phyloP scores from a whole-genome alignment of 92 coral and sea anemone genomes.

The Pocillopora meandrina region DNA sequence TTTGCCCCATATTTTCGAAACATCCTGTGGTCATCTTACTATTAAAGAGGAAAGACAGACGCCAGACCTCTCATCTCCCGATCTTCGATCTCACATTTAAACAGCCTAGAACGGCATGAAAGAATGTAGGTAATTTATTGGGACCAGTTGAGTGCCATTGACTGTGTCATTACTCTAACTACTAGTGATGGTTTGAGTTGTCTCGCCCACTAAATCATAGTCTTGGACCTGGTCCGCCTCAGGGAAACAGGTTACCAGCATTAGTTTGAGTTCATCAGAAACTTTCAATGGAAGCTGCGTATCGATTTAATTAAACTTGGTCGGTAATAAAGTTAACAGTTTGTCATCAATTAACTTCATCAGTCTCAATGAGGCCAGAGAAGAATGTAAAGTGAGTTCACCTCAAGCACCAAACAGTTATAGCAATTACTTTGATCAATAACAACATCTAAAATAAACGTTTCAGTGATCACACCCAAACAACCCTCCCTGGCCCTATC shows the following conservation, averaged over 20 bases:
- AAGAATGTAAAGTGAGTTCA: neutral
- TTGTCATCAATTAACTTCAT: no score
- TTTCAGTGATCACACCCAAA: constrained; percentile 1
- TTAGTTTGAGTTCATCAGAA: neutral
- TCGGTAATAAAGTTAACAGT: neutral
- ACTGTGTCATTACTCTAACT: no score
- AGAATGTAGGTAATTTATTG: no score
- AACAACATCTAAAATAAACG: neutral
- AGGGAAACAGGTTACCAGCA: neutral
- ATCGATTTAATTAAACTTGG: neutral
- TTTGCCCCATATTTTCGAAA: no score
- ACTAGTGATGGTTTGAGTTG: neutral
- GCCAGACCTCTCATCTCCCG: no score
- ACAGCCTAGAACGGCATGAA: no score
- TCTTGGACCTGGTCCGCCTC: neutral
- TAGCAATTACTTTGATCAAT: neutral
- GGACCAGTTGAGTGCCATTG: no score
- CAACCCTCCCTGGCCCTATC: neutral
- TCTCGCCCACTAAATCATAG: neutral
- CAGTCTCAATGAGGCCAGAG: no score
- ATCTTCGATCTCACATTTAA: no score
- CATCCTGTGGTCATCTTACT: no score
- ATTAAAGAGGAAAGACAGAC: no score
- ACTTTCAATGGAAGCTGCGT: neutral
- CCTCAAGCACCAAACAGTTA: neutral